These are phyloP conservation scores for Ctena decussata DNA, from an alignment of 2,888 invertebrate species.

Conservation along the genomic window DNA sequence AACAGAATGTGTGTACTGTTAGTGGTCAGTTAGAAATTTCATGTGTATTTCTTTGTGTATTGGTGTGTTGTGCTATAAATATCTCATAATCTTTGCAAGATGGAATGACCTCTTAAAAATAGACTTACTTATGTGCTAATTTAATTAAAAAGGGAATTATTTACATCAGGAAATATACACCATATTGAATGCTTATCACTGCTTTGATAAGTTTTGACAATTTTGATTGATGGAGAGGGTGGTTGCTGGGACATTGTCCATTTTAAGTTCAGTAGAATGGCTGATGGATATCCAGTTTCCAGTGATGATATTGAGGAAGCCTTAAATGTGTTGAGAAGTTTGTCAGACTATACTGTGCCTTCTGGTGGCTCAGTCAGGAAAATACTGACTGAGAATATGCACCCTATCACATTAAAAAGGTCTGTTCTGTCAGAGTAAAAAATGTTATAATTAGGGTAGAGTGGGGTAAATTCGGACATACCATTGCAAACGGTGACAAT, in stretches of 20 bases:
- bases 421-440: neutral
- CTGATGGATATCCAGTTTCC: neutral
- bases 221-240: neutral
- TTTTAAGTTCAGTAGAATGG: conserved; percentile 7
- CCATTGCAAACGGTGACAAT: too few relatives aligned
- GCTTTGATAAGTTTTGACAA: neutral
- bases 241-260: neutral
- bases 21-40: conserved; percentile 5
- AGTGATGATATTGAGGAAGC: conserved; percentile 69
- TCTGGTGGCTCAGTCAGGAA: conserved; percentile 24
- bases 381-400: conserved; percentile 37
- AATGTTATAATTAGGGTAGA: too few relatives aligned
- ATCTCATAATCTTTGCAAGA: neutral
- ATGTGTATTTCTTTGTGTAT: conserved; percentile 22
- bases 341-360: conserved; percentile 21
- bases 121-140: neutral
- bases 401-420: neutral
- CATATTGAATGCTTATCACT: neutral
- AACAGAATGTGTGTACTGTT: neutral
- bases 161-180: neutral
- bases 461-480: too few relatives aligned
- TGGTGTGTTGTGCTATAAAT: neutral
- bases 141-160: neutral
- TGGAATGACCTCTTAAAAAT: neutral
- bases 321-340: conserved; percentile 36